Percentiles rank a stretch among this genome's conserved stretches.
Evolutionary conservation across 2,113 vertebrate species (phyloP).

Genomic region (Origma solitaria): DNA sequence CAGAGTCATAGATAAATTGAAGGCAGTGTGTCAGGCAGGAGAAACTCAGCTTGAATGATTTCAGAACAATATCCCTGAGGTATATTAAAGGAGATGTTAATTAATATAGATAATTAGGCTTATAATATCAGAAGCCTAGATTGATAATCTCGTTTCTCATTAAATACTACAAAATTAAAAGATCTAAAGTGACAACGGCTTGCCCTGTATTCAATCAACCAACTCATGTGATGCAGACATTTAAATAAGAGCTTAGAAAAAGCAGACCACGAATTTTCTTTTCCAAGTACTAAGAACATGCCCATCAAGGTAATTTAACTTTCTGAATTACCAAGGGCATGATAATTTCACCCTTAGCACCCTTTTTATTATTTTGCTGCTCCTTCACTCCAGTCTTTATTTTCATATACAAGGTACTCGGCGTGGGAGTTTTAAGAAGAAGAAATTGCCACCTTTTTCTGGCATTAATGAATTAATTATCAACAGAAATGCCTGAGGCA

Average conservation of each 20-base stretch:
- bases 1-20: not conserved
- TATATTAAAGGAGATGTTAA: constrained; percentile 18
- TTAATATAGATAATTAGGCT: constrained; percentile 40
- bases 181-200: not conserved
- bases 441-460: constrained; percentile 43
- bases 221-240: not conserved
- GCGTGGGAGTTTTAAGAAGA: constrained; percentile 54
- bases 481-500: constrained; percentile 39
- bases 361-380: constrained; percentile 48
- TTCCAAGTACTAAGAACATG: not conserved
- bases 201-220: not conserved
- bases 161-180: constrained; percentile 43
- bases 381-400: constrained; percentile 20
- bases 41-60: not conserved
- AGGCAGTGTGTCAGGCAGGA: not conserved
- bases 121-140: constrained; percentile 7
- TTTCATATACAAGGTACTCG: not conserved
- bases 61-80: not conserved
- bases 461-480: constrained; percentile 36
- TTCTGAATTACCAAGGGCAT: constrained; percentile 25
- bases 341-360: constrained; percentile 41
- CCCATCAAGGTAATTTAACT: not conserved
- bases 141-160: constrained; percentile 39
- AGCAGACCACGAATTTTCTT: not conserved
- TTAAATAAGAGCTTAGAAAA: not conserved